phyloP scores from a whole-genome alignment of 2,797 vertebrate genomes.

The Balearica regulorum region DNA sequence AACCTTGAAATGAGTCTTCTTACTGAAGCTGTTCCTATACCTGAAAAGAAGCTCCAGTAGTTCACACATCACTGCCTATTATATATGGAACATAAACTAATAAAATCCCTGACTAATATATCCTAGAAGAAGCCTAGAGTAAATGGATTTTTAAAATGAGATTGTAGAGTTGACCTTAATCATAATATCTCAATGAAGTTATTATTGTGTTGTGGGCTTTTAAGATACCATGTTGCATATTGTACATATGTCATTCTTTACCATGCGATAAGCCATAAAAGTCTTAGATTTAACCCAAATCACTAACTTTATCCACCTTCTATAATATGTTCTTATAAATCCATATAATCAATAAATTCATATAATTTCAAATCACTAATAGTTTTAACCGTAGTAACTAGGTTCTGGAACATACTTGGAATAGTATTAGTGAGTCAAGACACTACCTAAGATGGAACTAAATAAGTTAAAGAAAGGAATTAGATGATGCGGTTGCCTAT shows the following conservation, averaged over 20 bases:
- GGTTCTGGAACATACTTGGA: not conserved
- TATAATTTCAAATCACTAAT: not conserved
- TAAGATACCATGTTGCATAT: not conserved
- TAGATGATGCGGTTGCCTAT: not conserved
- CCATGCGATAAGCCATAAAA: not conserved
- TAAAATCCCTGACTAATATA: conserved; percentile 7
- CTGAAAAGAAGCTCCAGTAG: conserved; percentile 17
- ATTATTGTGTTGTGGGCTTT: not conserved
- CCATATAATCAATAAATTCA: not conserved
- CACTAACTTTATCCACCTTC: not conserved
- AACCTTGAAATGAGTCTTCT: conserved; percentile 32
- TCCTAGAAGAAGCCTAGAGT: not conserved
- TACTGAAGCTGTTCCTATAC: conserved; percentile 16
- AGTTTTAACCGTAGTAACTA: not conserved
- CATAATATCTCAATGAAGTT: conserved; percentile 13
- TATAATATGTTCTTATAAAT: not conserved
- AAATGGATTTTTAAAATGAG: conserved; percentile 50
- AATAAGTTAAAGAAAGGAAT: not conserved
- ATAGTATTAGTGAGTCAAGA: not conserved
- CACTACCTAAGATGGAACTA: not conserved
- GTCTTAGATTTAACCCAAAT: not conserved
- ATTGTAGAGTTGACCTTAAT: conserved; percentile 30
- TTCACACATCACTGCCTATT: conserved; percentile 29
- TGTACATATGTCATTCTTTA: not conserved
- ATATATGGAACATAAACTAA: not conserved